These are phyloP conservation scores for Tetramorium simillimum DNA, from an alignment of 1,140 invertebrate species.

Conservation along the genomic window DNA sequence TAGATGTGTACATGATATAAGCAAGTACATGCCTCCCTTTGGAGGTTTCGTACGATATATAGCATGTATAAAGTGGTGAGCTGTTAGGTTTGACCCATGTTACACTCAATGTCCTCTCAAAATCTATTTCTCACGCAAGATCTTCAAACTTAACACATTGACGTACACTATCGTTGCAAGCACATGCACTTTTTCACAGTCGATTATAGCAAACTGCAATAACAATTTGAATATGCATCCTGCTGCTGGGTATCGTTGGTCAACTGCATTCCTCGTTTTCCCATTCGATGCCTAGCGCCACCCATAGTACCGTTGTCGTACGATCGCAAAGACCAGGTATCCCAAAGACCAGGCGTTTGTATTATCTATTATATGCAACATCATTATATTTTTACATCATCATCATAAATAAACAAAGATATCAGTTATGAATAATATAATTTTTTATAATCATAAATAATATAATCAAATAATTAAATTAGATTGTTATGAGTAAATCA, in stretches of 20 bases:
- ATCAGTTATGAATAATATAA: not conserved
- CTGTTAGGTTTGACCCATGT: not conserved
- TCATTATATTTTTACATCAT: not conserved
- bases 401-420: not conserved
- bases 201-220: slow-evolving; percentile 74
- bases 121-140: slow-evolving; percentile 3
- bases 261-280: slow-evolving; percentile 79
- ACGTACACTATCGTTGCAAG: slow-evolving; percentile 7
- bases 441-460: not conserved
- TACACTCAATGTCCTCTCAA: not conserved
- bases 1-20: slow-evolving; percentile 25
- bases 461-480: not conserved
- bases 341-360: slow-evolving; percentile 88
- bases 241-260: slow-evolving; percentile 70
- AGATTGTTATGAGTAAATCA: too few species aligned
- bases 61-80: slow-evolving; percentile 42
- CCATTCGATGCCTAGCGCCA: slow-evolving; percentile 77
- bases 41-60: not conserved
- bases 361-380: slow-evolving; percentile 84
- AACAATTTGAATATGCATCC: slow-evolving; percentile 77
- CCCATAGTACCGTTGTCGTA: slow-evolving; percentile 54
- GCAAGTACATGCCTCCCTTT: slow-evolving; percentile 28
- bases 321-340: slow-evolving; percentile 73
- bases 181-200: slow-evolving; percentile 33
- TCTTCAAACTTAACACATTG: slow-evolving; percentile 43